Evolutionary conservation across 37 sponge, comb jelly and placozoan species (phyloP), one percentile per base, ranked within the genome.

Genomic region (Aphrocallistes beatrix): DNA sequence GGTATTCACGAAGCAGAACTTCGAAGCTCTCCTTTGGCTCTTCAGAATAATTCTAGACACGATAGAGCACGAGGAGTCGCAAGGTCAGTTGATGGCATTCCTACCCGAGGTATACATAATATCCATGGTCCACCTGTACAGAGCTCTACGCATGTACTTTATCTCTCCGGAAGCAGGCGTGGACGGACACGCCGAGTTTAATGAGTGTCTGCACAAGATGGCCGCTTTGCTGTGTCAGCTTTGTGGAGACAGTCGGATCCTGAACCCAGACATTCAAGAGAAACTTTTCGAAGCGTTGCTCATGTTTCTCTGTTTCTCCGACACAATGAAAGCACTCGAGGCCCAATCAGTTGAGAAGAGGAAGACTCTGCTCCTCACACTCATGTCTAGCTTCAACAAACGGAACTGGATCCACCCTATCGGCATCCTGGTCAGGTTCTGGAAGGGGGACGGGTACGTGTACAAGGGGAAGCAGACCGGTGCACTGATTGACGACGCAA

Each of bases 261-360:
- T 84, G 28, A 84, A 38, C 10, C 84, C 84, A 23, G 84, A 84
- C 36, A 30, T 84, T 9, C 84, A 84, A n/a, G 84, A 84, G 48
- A 45, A 39, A 38, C 36, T 84, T n/a, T 45, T 84, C 25, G 84
- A 84, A 45, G 48, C 49, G 32, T 45, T 84, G 1, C 36, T 84
- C 28, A 45, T 39, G 49, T 84, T 84, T 38, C 36, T 84, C 10
- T 84, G 84, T 45, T 45, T 45, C 48, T 45, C 42, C 9, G 84
- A 84, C 42, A 45, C 84, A 1, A 32, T 84, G 84, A 38, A 38
- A n/a, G 84, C 84, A 21, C 30, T 84, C 30, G 84, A 84, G 36
- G 25, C 42, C 1, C 84, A 45, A 1, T 45, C 84, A 39, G 42
- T 37, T 32, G 84, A 84, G 10, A 36, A 45, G 1, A 39, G 84